These are phyloP conservation scores for Yponomeuta sedellus DNA, from an alignment of 2,888 invertebrate genomes.

Conservation along the genomic window DNA sequence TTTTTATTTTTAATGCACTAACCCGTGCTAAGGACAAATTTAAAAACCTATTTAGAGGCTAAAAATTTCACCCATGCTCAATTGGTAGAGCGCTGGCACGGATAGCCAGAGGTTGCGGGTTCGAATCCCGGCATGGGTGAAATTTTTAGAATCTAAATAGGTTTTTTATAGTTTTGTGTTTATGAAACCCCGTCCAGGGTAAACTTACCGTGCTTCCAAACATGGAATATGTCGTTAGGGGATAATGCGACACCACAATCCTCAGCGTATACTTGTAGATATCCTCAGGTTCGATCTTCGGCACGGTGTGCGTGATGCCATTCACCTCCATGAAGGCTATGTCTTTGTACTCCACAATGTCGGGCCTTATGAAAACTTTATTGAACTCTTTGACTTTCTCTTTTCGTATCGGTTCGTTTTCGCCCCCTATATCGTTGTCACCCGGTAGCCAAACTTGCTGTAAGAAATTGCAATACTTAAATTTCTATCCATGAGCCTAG, in stretches of 20 bases:
- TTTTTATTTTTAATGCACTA: no score
- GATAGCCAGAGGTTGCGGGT: no score
- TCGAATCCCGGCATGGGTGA: no score
- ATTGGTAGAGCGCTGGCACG: no score
- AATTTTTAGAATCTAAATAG: no score
- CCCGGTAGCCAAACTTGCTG: conserved; percentile 93
- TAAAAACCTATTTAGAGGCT: no score
- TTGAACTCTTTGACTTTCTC: conserved; percentile 85
- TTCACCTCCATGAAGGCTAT: conserved; percentile 86
- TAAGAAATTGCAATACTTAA: no score
- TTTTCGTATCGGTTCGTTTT: conserved; percentile 82
- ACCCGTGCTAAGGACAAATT: no score
- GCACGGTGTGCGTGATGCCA: conserved; percentile 79
- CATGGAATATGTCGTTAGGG: conserved; percentile 47
- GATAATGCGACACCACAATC: conserved; percentile 85
- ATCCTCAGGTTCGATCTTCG: conserved; percentile 61
- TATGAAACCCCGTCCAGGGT: no score
- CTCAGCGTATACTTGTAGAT: conserved; percentile 68
- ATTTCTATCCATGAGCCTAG: no score
- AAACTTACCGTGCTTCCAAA: conserved; percentile 59
- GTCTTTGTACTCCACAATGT: conserved; percentile 77
- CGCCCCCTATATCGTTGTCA: conserved; percentile 98
- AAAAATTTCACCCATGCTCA: no score
- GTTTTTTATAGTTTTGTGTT: no score
- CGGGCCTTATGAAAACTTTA: conserved; percentile 82